Evolutionary conservation across 2,797 vertebrate species (phyloP).

Genomic region (Microchirus variegatus): DNA sequence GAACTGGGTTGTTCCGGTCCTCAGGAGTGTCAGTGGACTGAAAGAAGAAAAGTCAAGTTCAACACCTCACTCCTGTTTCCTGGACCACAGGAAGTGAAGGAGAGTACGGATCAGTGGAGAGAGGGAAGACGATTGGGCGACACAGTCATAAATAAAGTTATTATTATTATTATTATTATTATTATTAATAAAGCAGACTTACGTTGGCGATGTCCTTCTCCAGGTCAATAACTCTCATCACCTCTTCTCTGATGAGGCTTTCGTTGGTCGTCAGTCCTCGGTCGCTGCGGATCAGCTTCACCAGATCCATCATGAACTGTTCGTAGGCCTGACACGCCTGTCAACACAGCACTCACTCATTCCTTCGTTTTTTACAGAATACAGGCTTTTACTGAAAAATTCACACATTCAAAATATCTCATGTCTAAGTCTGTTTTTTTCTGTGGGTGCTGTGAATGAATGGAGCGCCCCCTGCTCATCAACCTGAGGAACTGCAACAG

Average conservation of each 20-base stretch:
- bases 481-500: too few relatives aligned
- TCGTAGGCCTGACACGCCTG: conserved; percentile 91
- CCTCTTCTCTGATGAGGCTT: conserved; percentile 78
- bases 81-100: conserved; percentile 35
- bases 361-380: conserved; percentile 1
- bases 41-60: conserved; percentile 18
- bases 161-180: too few relatives aligned
- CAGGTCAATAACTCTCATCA: conserved; percentile 86
- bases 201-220: conserved; percentile 95
- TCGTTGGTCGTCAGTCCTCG: conserved; percentile 77
- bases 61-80: conserved; percentile 26
- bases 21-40: conserved; percentile 91
- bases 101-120: conserved; percentile 12
- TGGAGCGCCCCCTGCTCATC: too few relatives aligned
- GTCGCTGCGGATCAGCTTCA: conserved; percentile 87
- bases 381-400: too few relatives aligned
- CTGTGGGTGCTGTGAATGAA: too few relatives aligned
- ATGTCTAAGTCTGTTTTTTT: too few relatives aligned
- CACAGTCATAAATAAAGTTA: too few relatives aligned
- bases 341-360: conserved; percentile 34
- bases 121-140: conserved; percentile 5
- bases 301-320: conserved; percentile 92
- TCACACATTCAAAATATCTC: too few relatives aligned
- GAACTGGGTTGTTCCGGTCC: conserved; percentile 90
- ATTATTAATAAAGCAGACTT: conserved; percentile 78